These are phyloP conservation scores for Bagarius yarrelli DNA, from an alignment of 2,113 vertebrate species.

Conservation along the genomic window DNA sequence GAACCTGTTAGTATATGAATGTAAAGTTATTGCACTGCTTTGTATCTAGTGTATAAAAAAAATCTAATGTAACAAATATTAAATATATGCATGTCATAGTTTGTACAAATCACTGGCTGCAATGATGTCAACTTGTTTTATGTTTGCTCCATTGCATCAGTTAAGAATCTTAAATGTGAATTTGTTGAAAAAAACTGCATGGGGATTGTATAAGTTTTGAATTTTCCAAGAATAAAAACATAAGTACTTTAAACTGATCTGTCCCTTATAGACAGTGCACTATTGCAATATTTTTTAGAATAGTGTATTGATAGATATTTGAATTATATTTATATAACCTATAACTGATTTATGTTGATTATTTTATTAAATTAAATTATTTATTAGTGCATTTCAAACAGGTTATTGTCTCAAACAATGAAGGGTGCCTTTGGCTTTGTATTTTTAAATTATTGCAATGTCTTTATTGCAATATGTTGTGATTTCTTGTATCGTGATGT, in stretches of 20 bases:
- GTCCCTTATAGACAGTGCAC: neutral
- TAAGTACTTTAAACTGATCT: neutral
- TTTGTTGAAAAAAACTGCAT: slow-evolving; percentile 1
- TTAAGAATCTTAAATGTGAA: slow-evolving; percentile 11
- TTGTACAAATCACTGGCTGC: neutral
- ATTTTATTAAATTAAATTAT: no score
- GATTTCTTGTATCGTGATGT: no score
- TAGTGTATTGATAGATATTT: no score
- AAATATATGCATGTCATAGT: neutral
- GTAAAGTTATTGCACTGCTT: slow-evolving; percentile 9
- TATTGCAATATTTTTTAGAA: no score
- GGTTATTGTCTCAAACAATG: no score
- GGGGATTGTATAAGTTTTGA: slow-evolving; percentile 4
- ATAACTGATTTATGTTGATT: no score
- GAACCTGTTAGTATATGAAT: neutral
- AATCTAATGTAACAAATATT: neutral
- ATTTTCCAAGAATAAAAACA: slow-evolving; percentile 54
- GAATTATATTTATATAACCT: no score
- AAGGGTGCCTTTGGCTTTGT: no score
- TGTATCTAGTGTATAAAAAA: slow-evolving; percentile 7
- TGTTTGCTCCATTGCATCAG: neutral
- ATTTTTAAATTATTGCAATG: no score
- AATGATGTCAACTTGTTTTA: neutral
- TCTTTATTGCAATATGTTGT: no score
- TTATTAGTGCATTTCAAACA: no score